A percentile compares a stretch with the other conserved stretches of the same genome.
Evolutionary conservation across 2,888 invertebrate genomes (phyloP).

Genomic region (Polymixis flavicincta): DNA sequence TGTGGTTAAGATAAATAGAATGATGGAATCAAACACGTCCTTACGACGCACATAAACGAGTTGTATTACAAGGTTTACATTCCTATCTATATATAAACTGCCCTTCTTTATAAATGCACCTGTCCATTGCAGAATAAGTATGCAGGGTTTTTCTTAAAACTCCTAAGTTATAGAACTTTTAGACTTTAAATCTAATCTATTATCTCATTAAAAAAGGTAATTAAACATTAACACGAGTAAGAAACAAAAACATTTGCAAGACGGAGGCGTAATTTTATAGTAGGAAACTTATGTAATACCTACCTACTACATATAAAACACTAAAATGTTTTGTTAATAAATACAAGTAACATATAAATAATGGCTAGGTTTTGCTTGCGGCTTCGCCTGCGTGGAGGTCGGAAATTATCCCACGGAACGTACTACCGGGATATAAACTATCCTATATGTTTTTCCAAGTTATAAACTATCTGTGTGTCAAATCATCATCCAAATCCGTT

Average conservation of each 20-base stretch:
- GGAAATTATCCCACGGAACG: too few species aligned
- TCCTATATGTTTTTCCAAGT: too few species aligned
- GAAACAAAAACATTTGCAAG: background rate
- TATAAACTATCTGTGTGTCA: too few species aligned
- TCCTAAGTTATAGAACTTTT: background rate
- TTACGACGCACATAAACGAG: conserved; percentile 27
- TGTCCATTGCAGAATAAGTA: background rate
- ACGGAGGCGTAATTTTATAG: background rate
- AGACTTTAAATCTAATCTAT: background rate
- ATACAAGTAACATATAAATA: too few species aligned
- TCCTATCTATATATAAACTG: conserved; percentile 9
- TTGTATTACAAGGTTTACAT: conserved; percentile 7
- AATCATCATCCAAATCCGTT: too few species aligned
- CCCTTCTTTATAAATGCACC: background rate
- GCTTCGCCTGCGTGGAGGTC: too few species aligned
- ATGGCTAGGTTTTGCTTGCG: too few species aligned
- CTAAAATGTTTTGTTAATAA: background rate
- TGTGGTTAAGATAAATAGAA: background rate
- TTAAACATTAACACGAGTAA: background rate
- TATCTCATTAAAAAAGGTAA: background rate
- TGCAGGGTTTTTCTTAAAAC: background rate
- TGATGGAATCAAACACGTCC: background rate
- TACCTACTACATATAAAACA: background rate
- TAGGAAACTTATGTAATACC: background rate
- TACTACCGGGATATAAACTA: too few species aligned